Conservation (phyloP, 30 jellyfish, hydroid and myxozoan species). For the Aurelia aurita region DNA sequence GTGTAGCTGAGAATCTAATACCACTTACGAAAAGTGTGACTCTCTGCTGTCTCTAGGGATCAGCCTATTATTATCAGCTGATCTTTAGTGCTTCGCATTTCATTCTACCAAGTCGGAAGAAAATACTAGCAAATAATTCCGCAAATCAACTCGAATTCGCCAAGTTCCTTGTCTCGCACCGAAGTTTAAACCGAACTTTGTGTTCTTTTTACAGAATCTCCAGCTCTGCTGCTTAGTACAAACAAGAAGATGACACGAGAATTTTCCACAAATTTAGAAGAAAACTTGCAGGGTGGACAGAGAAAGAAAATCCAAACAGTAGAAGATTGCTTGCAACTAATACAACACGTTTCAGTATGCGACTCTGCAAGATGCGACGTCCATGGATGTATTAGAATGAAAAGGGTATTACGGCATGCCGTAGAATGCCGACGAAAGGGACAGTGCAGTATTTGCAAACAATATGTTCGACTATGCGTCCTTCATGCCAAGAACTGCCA, state of each 20-base stretch:
- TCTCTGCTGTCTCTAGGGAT: no score
- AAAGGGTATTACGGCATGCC: slow-evolving; percentile 32
- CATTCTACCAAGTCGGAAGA: no score
- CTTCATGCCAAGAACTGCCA: slow-evolving; percentile 49
- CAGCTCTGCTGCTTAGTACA: background rate
- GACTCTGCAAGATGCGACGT: slow-evolving; percentile 22
- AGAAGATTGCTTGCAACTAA: slow-evolving; percentile 34
- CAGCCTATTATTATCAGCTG: no score
- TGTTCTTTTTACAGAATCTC: no score
- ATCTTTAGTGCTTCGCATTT: no score
- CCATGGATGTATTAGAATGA: slow-evolving; percentile 39
- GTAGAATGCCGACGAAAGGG: slow-evolving; percentile 40
- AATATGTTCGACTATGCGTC: slow-evolving; percentile 44
- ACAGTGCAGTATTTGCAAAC: slow-evolving; percentile 49
- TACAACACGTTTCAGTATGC: slow-evolving; percentile 53
- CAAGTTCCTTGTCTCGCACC: no score
- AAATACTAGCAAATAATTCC: no score
- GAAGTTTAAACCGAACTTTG: no score
- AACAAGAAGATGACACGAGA: slow-evolving; percentile 16
- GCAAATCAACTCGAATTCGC: no score
- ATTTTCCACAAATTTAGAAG: background rate
- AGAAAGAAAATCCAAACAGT: slow-evolving; percentile 24
- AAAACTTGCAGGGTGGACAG: background rate
- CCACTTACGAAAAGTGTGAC: no score
- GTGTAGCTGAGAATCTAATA: no score